phyloP scores from a whole-genome alignment of 2,797 vertebrate genomes.

The Microctenopoma lineatum region DNA sequence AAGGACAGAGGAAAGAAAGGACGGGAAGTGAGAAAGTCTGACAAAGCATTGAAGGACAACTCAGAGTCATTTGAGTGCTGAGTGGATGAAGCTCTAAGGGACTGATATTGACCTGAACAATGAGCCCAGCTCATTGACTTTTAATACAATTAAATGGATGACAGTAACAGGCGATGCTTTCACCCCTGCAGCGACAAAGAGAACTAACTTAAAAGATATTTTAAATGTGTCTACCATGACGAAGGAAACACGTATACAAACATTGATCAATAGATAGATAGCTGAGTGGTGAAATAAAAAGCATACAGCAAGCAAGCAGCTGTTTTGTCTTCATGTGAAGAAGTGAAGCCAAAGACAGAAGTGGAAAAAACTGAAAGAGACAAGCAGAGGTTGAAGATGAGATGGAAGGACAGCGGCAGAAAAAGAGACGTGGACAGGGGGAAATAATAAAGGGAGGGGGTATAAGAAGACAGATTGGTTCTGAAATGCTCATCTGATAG shows the following conservation, averaged over 20 bases:
- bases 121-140: conserved; percentile 76
- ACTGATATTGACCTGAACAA: conserved; percentile 57
- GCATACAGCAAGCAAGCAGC: conserved; percentile 10
- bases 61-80: conserved; percentile 28
- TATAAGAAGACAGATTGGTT: conserved; percentile 56
- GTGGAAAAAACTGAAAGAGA: conserved; percentile 16
- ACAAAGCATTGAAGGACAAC: conserved; percentile 46
- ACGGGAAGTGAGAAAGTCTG: conserved; percentile 47
- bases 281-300: conserved; percentile 14
- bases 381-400: conserved; percentile 43
- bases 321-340: conserved; percentile 12
- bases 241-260: conserved; percentile 28
- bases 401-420: conserved; percentile 34
- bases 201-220: conserved; percentile 23
- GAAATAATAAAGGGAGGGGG: conserved; percentile 30
- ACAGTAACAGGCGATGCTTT: conserved; percentile 34
- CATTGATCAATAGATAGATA: conserved; percentile 17
- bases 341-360: conserved; percentile 30
- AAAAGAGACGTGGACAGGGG: conserved; percentile 26
- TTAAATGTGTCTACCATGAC: conserved; percentile 11
- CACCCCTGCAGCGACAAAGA: conserved; percentile 33
- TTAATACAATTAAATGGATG: conserved; percentile 30
- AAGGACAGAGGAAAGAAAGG: conserved; percentile 54
- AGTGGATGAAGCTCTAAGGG: conserved; percentile 46
- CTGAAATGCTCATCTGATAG: conserved; percentile 65